Conservation (phyloP, 2,797 vertebrate species). For the Poecilia gillii region DNA sequence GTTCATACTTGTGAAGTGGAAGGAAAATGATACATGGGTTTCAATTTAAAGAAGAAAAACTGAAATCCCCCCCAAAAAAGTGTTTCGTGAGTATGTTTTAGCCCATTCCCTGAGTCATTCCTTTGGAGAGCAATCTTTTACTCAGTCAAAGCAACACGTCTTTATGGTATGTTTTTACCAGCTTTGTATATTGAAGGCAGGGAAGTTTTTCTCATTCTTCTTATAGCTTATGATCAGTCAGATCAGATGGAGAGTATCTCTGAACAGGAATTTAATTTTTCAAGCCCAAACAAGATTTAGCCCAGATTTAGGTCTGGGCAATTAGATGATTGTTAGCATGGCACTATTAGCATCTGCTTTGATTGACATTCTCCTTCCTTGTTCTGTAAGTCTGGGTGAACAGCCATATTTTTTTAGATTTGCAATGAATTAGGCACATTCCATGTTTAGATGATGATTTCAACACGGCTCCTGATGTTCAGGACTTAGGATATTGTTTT, state of each 20-base stretch:
- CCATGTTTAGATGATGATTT: neutral
- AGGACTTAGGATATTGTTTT: neutral
- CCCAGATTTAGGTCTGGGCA: neutral
- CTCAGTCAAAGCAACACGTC: too few relatives aligned
- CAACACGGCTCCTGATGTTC: neutral
- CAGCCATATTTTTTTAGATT: neutral
- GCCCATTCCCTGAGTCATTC: neutral
- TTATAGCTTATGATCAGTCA: neutral
- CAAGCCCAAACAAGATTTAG: neutral
- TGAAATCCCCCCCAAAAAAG: neutral
- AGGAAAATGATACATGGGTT: neutral
- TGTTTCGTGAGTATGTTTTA: neutral
- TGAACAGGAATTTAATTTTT: neutral
- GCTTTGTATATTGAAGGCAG: neutral
- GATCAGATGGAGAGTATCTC: neutral
- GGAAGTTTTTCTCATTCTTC: neutral
- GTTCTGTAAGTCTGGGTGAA: neutral
- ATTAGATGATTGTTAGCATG: neutral
- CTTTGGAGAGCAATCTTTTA: neutral
- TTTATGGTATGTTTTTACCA: neutral
- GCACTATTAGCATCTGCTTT: neutral
- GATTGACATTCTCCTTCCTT: neutral
- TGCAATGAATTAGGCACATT: neutral
- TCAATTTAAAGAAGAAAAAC: neutral
- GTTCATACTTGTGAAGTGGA: neutral